A percentile compares a stretch with the other conserved stretches of the same genome.
Conservation (phyloP, 2,797 vertebrate species). For the Xyrichtys novacula region DNA sequence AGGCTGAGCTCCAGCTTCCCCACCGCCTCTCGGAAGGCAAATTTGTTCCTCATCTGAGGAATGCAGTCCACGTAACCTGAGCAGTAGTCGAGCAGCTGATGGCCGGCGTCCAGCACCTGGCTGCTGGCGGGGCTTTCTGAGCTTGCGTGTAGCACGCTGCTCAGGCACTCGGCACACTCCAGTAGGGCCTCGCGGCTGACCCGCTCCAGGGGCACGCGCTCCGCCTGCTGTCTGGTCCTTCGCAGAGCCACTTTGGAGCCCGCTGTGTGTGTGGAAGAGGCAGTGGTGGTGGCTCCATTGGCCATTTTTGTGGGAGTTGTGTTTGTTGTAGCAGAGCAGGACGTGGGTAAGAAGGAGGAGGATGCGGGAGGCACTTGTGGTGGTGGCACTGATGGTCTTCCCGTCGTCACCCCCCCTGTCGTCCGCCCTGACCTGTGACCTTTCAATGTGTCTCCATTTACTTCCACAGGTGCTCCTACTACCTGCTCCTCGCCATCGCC, state of each 20-base stretch:
- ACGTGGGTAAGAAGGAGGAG: constrained; percentile 77
- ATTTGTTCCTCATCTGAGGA: constrained; percentile 98
- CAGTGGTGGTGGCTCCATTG: constrained; percentile 85
- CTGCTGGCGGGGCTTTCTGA: constrained; percentile 90
- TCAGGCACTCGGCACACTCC: constrained; percentile 93
- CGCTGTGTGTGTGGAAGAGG: constrained; percentile 57
- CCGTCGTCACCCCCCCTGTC: constrained; percentile 85
- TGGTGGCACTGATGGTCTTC: constrained; percentile 87
- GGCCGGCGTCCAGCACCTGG: constrained; percentile 96
- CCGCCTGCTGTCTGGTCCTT: constrained; percentile 90
- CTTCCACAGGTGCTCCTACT: constrained; percentile 72
- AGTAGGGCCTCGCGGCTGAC: constrained; percentile 96
- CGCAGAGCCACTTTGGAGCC: constrained; percentile 91
- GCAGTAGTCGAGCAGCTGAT: constrained; percentile 98
- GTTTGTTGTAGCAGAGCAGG: constrained; percentile 81
- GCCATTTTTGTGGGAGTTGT: constrained; percentile 90
- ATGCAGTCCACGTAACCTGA: constrained; percentile 99
- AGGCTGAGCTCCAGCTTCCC: constrained; percentile 97
- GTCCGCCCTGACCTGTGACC: constrained; percentile 86
- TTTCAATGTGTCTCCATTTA: constrained; percentile 87
- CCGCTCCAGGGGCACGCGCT: constrained; percentile 91
- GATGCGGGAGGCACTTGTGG: constrained; percentile 90
- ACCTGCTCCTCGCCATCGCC: constrained; percentile 86
- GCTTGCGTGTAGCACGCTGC: constrained; percentile 86
- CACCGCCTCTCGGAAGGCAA: constrained; percentile 97